phyloP scores from a whole-genome alignment of 2,888 invertebrate genomes.

The Galerucella nymphaeae region DNA sequence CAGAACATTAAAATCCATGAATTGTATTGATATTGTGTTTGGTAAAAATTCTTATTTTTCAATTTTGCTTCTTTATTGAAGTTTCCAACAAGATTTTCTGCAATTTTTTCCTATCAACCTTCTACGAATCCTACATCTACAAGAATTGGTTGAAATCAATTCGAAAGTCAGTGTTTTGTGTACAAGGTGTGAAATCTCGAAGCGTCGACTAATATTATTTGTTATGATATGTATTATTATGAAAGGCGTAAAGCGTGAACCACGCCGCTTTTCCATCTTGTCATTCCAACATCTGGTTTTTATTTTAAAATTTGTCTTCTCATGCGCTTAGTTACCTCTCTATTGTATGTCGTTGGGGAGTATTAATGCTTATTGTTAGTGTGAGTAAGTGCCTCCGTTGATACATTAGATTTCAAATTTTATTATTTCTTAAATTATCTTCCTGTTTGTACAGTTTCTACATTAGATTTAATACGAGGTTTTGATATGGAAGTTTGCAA shows the following conservation, averaged over 20 bases:
- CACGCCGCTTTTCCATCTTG: conserved; percentile 53
- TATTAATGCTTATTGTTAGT: conserved; percentile 44
- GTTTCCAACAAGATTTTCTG: no score
- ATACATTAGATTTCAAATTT: conserved; percentile 25
- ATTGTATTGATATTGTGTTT: no score
- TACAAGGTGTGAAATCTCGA: conserved; percentile 20
- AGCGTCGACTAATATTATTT: conserved; percentile 31
- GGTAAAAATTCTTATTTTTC: no score
- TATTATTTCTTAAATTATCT: conserved; percentile 9
- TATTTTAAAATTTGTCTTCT: conserved; percentile 58
- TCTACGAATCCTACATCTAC: neutral
- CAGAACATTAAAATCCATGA: no score
- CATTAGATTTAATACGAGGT: no score
- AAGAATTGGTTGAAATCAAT: neutral
- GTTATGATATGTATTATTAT: conserved; percentile 54
- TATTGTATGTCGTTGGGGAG: conserved; percentile 47
- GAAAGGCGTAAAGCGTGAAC: conserved; percentile 59
- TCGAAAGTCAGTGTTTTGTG: neutral
- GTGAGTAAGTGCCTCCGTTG: conserved; percentile 24
- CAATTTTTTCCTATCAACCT: no score
- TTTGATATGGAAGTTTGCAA: no score
- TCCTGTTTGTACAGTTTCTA: neutral
- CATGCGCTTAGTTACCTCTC: conserved; percentile 55
- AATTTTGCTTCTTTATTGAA: no score
- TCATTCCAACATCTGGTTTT: conserved; percentile 58